Percentiles rank a stretch among this genome's conserved stretches.
These are phyloP conservation scores for Stenoptilia bipunctidactyla DNA, from an alignment of 2,888 invertebrate genomes.

Conservation along the genomic window DNA sequence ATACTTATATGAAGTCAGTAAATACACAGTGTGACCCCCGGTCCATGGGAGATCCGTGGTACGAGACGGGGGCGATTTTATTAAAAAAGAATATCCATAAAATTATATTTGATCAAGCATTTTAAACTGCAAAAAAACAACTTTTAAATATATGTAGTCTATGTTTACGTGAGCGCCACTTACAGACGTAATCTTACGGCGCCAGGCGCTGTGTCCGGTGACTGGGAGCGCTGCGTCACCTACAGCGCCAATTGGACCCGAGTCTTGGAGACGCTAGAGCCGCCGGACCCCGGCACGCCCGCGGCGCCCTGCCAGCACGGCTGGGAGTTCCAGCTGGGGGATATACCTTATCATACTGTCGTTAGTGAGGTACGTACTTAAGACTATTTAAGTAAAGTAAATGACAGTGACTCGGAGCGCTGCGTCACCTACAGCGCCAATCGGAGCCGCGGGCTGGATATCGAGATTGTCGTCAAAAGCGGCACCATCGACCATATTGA, in stretches of 20 bases:
- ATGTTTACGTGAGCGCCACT: slow-evolving; percentile 7
- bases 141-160: no score
- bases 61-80: no score
- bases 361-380: slow-evolving; percentile 46
- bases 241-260: slow-evolving; percentile 50
- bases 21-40: no score
- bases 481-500: no score
- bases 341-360: slow-evolving; percentile 55
- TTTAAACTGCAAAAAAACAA: no score
- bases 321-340: slow-evolving; percentile 53
- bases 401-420: slow-evolving; percentile 41
- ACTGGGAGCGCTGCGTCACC: slow-evolving; percentile 45
- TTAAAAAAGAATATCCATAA: no score
- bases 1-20: no score
- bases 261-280: slow-evolving; percentile 38
- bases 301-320: slow-evolving; percentile 37
- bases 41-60: no score
- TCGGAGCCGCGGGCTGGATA: slow-evolving; percentile 47
- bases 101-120: no score
- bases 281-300: slow-evolving; percentile 34
- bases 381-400: no score
- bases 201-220: slow-evolving; percentile 27
- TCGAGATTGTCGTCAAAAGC: no score
- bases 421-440: slow-evolving; percentile 45
- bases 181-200: slow-evolving; percentile 49